Evolutionary conservation across 2,888 invertebrate species (phyloP), one percentile per base, ranked within the genome.

Genomic region (Neria commutata): DNA sequence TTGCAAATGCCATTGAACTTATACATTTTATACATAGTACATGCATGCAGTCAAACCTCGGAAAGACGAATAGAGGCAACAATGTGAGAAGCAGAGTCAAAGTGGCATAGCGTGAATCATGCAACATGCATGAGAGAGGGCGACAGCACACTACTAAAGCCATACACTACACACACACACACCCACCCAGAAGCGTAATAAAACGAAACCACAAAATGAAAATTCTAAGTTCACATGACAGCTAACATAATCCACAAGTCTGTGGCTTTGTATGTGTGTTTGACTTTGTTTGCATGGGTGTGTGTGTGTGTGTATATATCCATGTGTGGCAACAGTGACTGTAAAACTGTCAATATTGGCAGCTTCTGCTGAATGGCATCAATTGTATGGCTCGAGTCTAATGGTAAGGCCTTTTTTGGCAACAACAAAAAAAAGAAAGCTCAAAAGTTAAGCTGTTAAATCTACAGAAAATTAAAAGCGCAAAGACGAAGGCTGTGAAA

Each of bases 321-420:
- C 52, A 19, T 17, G 19, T 45, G 62, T 54, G 56, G 50, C 55
- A 62, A 62, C 56, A 60, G 62, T 56, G 60, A 62, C 60, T 62
- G 60, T 53, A 56, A 62, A 60, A 55, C 58, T 61, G 52, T 47
- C 33, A 14, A 14, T 33, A 29, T 50, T 45, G 34, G 14, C 40
- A 40, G n/a, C n/a, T n/a, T n/a, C n/a, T n/a, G n/a, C n/a, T n/a
- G n/a, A n/a, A n/a, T n/a, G n/a, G n/a, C n/a, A n/a, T n/a, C n/a
- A n/a, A n/a, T n/a, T n/a, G n/a, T n/a, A n/a, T n/a, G n/a, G n/a
- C n/a, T n/a, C n/a, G n/a, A n/a, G n/a, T n/a, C n/a, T n/a, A n/a
- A n/a, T n/a, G n/a, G n/a, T n/a, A n/a, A n/a, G n/a, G n/a, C n/a
- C n/a, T n/a, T n/a, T n/a, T n/a, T n/a, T n/a, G n/a, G n/a, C n/a